Evolutionary conservation across 1,140 invertebrate species (phyloP), one percentile per base, ranked within the genome.

Genomic region (Protaetia brevitarsis): DNA sequence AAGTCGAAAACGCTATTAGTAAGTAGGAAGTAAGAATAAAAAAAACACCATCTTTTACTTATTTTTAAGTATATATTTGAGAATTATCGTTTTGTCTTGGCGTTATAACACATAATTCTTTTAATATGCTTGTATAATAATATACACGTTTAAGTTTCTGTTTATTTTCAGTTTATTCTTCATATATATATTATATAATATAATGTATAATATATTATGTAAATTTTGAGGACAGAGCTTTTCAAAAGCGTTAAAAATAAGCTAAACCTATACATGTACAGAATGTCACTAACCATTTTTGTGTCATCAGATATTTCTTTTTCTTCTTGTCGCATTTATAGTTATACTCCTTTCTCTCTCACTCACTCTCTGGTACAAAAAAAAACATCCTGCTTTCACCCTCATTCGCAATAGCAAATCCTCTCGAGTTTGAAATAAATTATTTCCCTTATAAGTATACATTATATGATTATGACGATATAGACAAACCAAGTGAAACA

Each of bases 171-270:
- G 19, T 51, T 23, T 13, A 23, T 23, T 51, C 37, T 23, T 51
- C 16, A 51, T 51, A n/a, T n/a, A n/a, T n/a, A n/a, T 51, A 51
- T 51, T 45, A 45, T 45, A 19, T 19, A 51, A n/a, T n/a, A n/a
- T n/a, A n/a, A n/a, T 10, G 26, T 51, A 51, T 51, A 23, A 13
- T 37, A 11, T 37, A 23, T 51, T 23, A 51, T 23, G 41, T 51
- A 51, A 51, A 51, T 51, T 51, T 51, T 51, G 41, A 51, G 41
- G 41, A 51, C 41, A 51, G 41, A 51, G 41, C 41, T 51, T 51
- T 51, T 51, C 41, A 23, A 51, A 51, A 51, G 41, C 41, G 41
- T 51, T 51, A 51, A 51, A 51, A 51, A 51, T 51, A 51, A 51
- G 41, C 41, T 51, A 51, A 51, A 10, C 41, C 34, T 37, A 37